Conservation (phyloP, 2,888 invertebrate species). For the Cryptocheilus praepositus region DNA sequence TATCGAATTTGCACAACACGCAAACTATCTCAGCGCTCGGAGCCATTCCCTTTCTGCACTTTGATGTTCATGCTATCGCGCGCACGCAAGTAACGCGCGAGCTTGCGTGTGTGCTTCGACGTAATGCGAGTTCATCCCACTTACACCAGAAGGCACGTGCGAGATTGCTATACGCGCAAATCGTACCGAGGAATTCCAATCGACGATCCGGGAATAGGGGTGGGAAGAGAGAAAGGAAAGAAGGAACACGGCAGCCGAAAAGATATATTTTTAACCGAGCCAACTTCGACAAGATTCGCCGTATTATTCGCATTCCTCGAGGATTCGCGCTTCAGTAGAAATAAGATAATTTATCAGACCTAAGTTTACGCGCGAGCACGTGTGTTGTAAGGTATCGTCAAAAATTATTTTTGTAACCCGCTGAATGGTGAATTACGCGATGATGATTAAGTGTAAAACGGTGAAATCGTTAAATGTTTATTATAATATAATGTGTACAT, state of each 20-base stretch:
- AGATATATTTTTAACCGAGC: slow-evolving; percentile 31
- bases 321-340: no score
- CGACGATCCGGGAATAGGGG: slow-evolving; percentile 2
- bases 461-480: no score
- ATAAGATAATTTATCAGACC: no score
- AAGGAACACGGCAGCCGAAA: slow-evolving; percentile 12
- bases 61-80: slow-evolving; percentile 28
- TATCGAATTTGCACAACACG: slow-evolving; percentile 25
- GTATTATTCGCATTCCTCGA: no score
- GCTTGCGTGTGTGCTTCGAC: slow-evolving; percentile 12
- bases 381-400: no score
- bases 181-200: slow-evolving; percentile 31
- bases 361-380: neutral
- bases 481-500: no score
- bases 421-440: no score
- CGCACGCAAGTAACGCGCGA: slow-evolving; percentile 5
- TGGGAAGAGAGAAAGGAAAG: slow-evolving; percentile 1
- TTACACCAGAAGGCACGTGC: slow-evolving; percentile 17
- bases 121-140: slow-evolving; percentile 21
- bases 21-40: neutral
- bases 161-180: slow-evolving; percentile 32
- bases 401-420: no score
- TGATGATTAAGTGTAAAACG: no score
- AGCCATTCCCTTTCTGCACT: slow-evolving; percentile 31
- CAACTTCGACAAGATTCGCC: no score